Conservation (phyloP, 2,113 vertebrate genomes). For the Saiga tatarica region DNA sequence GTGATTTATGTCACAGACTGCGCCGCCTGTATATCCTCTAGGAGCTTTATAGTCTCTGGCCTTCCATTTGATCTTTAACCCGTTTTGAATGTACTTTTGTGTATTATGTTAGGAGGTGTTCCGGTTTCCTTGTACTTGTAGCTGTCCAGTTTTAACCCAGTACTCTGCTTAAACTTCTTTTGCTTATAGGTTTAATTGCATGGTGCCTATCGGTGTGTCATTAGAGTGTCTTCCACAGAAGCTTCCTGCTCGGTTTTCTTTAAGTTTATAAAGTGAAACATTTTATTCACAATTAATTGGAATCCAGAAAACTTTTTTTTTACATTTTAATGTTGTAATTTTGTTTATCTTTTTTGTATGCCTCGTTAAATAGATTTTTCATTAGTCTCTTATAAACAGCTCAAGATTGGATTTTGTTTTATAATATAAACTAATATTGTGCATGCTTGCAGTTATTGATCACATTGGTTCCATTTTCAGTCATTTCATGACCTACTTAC, state of each 20-base stretch:
- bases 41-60: neutral
- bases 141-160: neutral
- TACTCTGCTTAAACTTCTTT: neutral
- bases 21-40: fast-evolving
- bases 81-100: neutral
- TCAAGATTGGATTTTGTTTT: neutral
- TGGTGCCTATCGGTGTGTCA: neutral
- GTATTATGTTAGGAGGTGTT: neutral
- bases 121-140: neutral
- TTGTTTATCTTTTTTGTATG: neutral
- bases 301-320: neutral
- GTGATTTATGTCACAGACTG: neutral
- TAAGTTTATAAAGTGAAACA: neutral
- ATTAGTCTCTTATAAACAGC: neutral
- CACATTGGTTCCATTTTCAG: neutral
- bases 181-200: neutral
- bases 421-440: neutral
- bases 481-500: neutral
- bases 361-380: neutral
- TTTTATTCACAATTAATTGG: neutral
- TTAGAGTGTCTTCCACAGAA: neutral
- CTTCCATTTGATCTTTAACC: neutral
- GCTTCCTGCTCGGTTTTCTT: neutral
- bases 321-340: slow-evolving; percentile 5
- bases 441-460: neutral